A percentile compares a stretch with the other conserved stretches of the same genome.
Evolutionary conservation across 2,797 vertebrate species (phyloP).

Genomic region (Hyperoplus immaculatus): DNA sequence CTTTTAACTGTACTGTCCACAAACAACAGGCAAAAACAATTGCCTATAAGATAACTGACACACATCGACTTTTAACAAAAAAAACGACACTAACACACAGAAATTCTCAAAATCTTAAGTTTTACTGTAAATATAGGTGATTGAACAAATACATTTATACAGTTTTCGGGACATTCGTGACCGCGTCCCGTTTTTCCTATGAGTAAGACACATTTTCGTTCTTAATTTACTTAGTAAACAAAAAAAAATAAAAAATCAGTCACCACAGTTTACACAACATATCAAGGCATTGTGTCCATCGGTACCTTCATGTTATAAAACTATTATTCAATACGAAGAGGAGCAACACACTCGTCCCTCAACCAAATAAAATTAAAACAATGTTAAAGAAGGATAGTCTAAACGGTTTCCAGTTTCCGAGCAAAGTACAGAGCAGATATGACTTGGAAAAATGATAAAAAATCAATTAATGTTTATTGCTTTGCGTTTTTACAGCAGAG

Average conservation of each 20-base stretch:
- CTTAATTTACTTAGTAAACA: slow-evolving; percentile 74
- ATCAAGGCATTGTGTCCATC: slow-evolving; percentile 40
- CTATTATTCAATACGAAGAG: slow-evolving; percentile 36
- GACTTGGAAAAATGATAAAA: background rate
- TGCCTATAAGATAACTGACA: background rate
- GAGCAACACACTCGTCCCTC: slow-evolving; percentile 31
- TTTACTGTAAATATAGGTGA: slow-evolving; percentile 79
- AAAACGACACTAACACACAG: slow-evolving; percentile 33
- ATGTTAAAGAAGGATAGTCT: background rate
- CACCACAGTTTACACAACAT: slow-evolving; percentile 47
- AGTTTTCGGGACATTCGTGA: slow-evolving; percentile 53
- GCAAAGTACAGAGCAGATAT: background rate
- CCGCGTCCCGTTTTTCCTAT: slow-evolving; percentile 67
- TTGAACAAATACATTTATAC: slow-evolving; percentile 71
- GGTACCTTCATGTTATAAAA: slow-evolving; percentile 67
- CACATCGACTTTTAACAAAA: background rate
- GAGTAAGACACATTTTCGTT: slow-evolving; percentile 62
- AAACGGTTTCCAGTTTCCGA: slow-evolving; percentile 49
- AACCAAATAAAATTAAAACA: slow-evolving; percentile 11
- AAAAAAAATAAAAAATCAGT: slow-evolving; percentile 39
- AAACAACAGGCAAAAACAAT: too few species aligned
- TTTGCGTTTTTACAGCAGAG: slow-evolving; percentile 49
- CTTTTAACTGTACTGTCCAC: background rate
- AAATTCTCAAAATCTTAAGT: slow-evolving; percentile 55
- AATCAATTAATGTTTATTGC: slow-evolving; percentile 2